phyloP scores from a whole-genome alignment of 2,888 invertebrate species.

The Acleris laterana region DNA sequence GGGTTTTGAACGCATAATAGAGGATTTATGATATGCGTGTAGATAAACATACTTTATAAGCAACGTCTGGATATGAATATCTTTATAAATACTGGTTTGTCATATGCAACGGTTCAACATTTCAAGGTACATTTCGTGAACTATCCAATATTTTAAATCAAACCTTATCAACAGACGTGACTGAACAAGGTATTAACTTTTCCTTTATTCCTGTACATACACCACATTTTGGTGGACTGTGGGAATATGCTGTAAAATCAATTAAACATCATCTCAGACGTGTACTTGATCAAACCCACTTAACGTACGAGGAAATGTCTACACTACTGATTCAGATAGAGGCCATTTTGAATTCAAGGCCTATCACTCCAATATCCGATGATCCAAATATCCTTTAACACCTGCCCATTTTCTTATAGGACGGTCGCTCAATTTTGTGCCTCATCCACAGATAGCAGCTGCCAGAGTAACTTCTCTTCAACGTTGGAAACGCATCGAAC shows the following conservation, averaged over 20 bases:
- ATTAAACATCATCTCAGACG: background rate
- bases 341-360: slow-evolving; percentile 31
- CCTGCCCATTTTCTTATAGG: slow-evolving; percentile 8
- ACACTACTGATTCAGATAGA: slow-evolving; percentile 26
- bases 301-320: slow-evolving; percentile 32
- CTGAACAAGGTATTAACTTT: too few relatives aligned
- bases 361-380: slow-evolving; percentile 26
- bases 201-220: too few relatives aligned
- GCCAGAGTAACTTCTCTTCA: background rate
- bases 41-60: too few relatives aligned
- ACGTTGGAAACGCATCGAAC: slow-evolving; percentile 19
- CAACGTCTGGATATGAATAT: too few relatives aligned
- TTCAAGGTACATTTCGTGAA: slow-evolving; percentile 10
- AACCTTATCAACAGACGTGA: too few relatives aligned
- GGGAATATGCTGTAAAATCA: too few relatives aligned
- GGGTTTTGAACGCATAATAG: too few relatives aligned
- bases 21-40: too few relatives aligned
- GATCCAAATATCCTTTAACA: slow-evolving; percentile 2
- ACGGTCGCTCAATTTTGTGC: slow-evolving; percentile 1
- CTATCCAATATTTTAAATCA: too few relatives aligned
- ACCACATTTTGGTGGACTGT: too few relatives aligned
- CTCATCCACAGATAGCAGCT: background rate
- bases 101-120: too few relatives aligned
- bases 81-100: too few relatives aligned
- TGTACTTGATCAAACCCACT: slow-evolving; percentile 10